These are phyloP conservation scores for Calephelis perditalis DNA, from an alignment of 2,888 invertebrate genomes.

Conservation along the genomic window DNA sequence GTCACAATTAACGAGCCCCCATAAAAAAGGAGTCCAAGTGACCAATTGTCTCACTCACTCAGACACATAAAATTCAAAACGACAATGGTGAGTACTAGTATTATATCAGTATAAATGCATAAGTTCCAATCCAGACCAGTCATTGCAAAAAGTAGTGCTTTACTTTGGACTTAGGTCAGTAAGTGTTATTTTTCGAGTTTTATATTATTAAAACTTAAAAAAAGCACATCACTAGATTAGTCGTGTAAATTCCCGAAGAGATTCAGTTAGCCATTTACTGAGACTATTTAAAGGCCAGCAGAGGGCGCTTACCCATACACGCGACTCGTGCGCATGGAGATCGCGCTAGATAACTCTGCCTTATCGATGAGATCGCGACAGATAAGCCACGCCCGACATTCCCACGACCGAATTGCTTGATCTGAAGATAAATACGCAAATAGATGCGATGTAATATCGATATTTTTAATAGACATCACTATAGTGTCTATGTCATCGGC, in stretches of 20 bases:
- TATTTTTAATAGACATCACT: slow-evolving; percentile 9
- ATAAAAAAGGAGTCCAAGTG: too few species aligned
- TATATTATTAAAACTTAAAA: too few species aligned
- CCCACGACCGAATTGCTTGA: slow-evolving; percentile 35
- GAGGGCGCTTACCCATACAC: slow-evolving; percentile 24
- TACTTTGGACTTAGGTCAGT: too few species aligned
- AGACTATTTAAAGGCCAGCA: slow-evolving; percentile 19
- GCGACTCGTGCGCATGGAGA: slow-evolving; percentile 30
- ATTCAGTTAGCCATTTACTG: slow-evolving; percentile 12
- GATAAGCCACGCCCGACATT: slow-evolving; percentile 40
- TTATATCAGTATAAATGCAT: too few species aligned
- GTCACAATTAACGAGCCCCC: too few species aligned
- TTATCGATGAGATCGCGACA: slow-evolving; percentile 43
- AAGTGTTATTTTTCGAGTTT: too few species aligned
- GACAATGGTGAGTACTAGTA: too few species aligned
- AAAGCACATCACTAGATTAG: slow-evolving; percentile 7
- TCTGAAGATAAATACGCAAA: slow-evolving; percentile 26
- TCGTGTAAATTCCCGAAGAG: slow-evolving; percentile 9
- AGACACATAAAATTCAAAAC: too few species aligned
- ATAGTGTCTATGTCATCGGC: background rate
- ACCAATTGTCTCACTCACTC: too few species aligned
- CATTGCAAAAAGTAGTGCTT: too few species aligned
- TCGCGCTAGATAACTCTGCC: slow-evolving; percentile 34
- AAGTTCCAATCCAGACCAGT: too few species aligned
- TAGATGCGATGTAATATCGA: slow-evolving; percentile 10